Evolutionary conservation across 2,797 vertebrate species (phyloP).

Genomic region (Xiphophorus birchmanni): DNA sequence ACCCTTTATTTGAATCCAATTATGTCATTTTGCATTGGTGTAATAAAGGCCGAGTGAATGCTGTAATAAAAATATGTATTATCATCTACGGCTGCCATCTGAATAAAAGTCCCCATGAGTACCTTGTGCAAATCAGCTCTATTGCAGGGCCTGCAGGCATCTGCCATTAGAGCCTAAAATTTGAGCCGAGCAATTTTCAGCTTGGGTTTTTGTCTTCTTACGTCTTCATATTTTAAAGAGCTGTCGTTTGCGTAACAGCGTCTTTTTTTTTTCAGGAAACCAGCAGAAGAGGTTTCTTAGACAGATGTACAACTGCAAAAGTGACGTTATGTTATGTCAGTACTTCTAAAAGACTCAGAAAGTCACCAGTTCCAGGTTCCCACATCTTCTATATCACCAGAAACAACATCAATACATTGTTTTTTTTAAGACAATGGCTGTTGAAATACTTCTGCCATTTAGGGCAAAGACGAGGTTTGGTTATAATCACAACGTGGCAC

Average conservation of each 20-base stretch:
- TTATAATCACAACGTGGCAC: background rate
- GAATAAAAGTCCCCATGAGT: slow-evolving; percentile 35
- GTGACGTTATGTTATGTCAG: background rate
- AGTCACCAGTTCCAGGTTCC: background rate
- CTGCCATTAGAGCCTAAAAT: slow-evolving; percentile 16
- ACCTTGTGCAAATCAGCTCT: slow-evolving; percentile 23
- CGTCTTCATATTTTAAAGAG: background rate
- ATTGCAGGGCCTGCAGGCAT: slow-evolving; percentile 28
- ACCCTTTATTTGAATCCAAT: slow-evolving; percentile 70
- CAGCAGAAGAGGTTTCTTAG: background rate
- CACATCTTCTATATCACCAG: background rate
- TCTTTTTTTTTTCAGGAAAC: background rate
- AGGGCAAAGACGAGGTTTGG: background rate
- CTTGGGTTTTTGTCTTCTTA: background rate
- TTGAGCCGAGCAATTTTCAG: background rate
- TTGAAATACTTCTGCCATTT: background rate
- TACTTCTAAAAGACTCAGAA: background rate
- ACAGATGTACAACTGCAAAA: background rate
- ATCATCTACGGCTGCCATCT: slow-evolving; percentile 27
- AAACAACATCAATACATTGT: background rate
- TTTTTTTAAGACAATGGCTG: background rate
- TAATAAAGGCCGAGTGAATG: slow-evolving; percentile 52
- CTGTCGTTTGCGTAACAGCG: background rate
- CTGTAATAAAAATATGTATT: slow-evolving; percentile 53
- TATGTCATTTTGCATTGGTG: slow-evolving; percentile 61